A percentile compares a stretch with the other conserved stretches of the same genome.
These are phyloP conservation scores for Amniataba percoides DNA, from an alignment of 2,797 vertebrate species.

Conservation along the genomic window DNA sequence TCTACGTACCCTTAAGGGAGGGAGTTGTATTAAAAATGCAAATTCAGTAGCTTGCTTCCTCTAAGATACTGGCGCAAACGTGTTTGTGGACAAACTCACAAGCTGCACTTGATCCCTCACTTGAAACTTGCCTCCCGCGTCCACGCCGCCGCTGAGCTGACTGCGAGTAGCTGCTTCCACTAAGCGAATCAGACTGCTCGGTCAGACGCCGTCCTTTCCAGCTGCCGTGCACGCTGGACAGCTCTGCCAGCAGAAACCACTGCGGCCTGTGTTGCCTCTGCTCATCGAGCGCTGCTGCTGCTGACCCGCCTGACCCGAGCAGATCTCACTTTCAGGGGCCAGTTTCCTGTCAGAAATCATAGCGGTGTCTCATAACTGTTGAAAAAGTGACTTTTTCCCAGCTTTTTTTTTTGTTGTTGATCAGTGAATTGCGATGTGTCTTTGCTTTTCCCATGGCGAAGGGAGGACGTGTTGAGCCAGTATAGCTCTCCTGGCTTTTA, in stretches of 20 bases:
- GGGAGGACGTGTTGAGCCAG: too few relatives aligned
- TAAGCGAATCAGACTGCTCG: slow-evolving; percentile 35
- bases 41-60: not conserved
- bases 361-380: not conserved
- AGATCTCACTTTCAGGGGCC: not conserved
- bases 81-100: not conserved
- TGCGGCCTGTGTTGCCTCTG: not conserved
- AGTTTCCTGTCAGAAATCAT: slow-evolving; percentile 20
- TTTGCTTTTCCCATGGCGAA: not conserved
- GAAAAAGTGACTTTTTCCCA: not conserved
- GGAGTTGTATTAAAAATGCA: not conserved
- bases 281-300: slow-evolving; percentile 1
- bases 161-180: slow-evolving; percentile 18
- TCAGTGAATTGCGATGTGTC: slow-evolving; percentile 3
- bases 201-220: slow-evolving; percentile 27
- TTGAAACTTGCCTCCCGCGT: slow-evolving; percentile 10
- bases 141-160: slow-evolving; percentile 10
- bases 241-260: slow-evolving; percentile 24
- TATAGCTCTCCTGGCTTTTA: too few relatives aligned
- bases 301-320: slow-evolving; percentile 34
- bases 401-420: slow-evolving; percentile 18
- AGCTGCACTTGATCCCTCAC: slow-evolving; percentile 18
- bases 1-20: not conserved
- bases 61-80: not conserved
- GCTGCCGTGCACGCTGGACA: slow-evolving; percentile 27